These are phyloP conservation scores for Melanotaenia trifasciata DNA, from an alignment of 2,797 vertebrate species.

Conservation along the genomic window DNA sequence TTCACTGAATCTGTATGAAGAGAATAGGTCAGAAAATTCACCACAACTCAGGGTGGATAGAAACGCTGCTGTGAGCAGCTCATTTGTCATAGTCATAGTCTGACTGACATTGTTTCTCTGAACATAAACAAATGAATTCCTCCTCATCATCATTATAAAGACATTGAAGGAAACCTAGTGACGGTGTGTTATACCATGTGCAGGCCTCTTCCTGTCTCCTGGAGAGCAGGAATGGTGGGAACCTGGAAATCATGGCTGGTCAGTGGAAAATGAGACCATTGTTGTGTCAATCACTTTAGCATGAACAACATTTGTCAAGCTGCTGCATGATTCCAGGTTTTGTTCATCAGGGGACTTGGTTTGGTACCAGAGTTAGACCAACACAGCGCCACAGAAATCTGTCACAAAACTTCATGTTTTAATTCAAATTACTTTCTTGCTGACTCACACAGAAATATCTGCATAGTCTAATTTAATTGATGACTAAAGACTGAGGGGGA, in stretches of 20 bases:
- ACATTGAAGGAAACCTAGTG: slow-evolving; percentile 56
- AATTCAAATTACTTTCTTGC: too few relatives aligned
- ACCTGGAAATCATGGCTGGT: slow-evolving; percentile 48
- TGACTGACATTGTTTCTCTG: slow-evolving; percentile 69
- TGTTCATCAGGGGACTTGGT: not conserved
- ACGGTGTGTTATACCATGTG: slow-evolving; percentile 68
- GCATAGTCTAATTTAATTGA: too few relatives aligned
- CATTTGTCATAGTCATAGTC: slow-evolving; percentile 49
- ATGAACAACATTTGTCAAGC: slow-evolving; percentile 13
- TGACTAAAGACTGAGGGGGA: too few relatives aligned
- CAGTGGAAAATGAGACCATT: slow-evolving; percentile 67
- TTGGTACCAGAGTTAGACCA: not conserved
- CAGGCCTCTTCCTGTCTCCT: slow-evolving; percentile 65
- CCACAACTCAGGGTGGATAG: slow-evolving; percentile 21
- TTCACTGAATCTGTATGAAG: too few relatives aligned
- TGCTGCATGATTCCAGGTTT: not conserved
- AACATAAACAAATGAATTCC: slow-evolving; percentile 69
- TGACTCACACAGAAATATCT: too few relatives aligned
- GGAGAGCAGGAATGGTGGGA: slow-evolving; percentile 56
- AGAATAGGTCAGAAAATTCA: slow-evolving; percentile 26
- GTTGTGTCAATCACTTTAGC: slow-evolving; percentile 60
- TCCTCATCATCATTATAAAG: slow-evolving; percentile 72
- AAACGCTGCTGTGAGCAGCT: slow-evolving; percentile 5
- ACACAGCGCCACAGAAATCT: not conserved
- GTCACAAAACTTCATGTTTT: not conserved